A percentile compares a stretch with the other conserved stretches of the same genome.
Conservation (phyloP, 2,797 vertebrate species). For the Helarctos malayanus region DNA sequence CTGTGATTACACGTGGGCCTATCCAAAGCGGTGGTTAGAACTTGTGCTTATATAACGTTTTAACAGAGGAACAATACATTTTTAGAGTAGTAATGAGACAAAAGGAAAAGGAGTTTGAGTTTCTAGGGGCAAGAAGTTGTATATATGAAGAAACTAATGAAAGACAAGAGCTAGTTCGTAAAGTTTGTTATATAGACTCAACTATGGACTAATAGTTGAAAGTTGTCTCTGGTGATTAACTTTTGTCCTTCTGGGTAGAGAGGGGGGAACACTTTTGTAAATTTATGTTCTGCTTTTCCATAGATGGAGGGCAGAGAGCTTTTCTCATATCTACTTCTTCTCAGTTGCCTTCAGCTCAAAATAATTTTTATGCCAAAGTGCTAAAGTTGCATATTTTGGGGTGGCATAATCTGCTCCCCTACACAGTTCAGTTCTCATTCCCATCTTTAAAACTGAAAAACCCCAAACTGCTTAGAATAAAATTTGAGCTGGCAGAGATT, state of each 20-base stretch:
- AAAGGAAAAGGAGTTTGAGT: not conserved
- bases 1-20: not conserved
- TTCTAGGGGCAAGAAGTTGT: not conserved
- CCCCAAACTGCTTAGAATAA: not conserved
- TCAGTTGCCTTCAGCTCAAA: constrained; percentile 8
- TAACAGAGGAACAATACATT: not conserved
- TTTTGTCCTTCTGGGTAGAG: not conserved
- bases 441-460: not conserved
- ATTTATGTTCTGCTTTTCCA: not conserved
- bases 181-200: not conserved
- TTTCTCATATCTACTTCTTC: not conserved
- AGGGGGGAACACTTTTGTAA: not conserved
- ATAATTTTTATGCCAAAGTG: not conserved
- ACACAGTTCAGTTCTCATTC: not conserved
- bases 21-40: not conserved
- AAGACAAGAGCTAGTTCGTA: not conserved
- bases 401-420: not conserved
- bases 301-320: not conserved
- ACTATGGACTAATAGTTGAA: not conserved
- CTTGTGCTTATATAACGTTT: not conserved
- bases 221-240: not conserved
- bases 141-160: not conserved
- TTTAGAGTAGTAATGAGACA: not conserved
- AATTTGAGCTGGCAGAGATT: not conserved
- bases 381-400: not conserved